Evolutionary conservation across 2,113 vertebrate species (phyloP).

Genomic region (Takifugu bimaculatus): DNA sequence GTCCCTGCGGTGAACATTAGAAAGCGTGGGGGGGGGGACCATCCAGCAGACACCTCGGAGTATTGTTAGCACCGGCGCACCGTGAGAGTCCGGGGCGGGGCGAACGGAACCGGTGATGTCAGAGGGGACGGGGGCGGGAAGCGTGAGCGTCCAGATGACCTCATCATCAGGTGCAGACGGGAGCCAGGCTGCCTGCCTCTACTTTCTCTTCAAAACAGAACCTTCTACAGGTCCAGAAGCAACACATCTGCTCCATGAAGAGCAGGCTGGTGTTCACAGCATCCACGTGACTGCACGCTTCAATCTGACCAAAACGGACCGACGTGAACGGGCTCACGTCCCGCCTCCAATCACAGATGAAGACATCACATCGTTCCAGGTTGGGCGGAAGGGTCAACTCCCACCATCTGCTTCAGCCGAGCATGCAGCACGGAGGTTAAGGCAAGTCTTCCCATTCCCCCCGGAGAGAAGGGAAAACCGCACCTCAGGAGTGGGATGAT

Average conservation of each 20-base stretch:
- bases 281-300: constrained; percentile 38
- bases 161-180: too few relatives aligned
- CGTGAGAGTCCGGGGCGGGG: too few relatives aligned
- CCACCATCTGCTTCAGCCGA: constrained; percentile 62
- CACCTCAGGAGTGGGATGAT: neutral
- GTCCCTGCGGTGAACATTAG: constrained; percentile 22
- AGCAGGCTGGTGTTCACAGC: constrained; percentile 19
- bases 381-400: constrained; percentile 50
- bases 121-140: too few relatives aligned
- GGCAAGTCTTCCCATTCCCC: neutral
- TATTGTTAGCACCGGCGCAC: too few relatives aligned
- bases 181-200: too few relatives aligned
- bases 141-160: too few relatives aligned
- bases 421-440: constrained; percentile 20
- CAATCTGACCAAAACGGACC: constrained; percentile 47
- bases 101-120: too few relatives aligned
- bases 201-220: constrained; percentile 12
- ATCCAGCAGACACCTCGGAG: too few relatives aligned
- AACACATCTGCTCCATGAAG: neutral
- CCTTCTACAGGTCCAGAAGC: constrained; percentile 15
- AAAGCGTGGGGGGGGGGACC: neutral
- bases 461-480: too few relatives aligned
- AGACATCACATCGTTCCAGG: constrained; percentile 63
- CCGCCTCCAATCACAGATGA: constrained; percentile 57
- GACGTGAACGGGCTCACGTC: constrained; percentile 32